Evolutionary conservation across 1,140 invertebrate genomes (phyloP).

Genomic region (Nasonia vitripennis): DNA sequence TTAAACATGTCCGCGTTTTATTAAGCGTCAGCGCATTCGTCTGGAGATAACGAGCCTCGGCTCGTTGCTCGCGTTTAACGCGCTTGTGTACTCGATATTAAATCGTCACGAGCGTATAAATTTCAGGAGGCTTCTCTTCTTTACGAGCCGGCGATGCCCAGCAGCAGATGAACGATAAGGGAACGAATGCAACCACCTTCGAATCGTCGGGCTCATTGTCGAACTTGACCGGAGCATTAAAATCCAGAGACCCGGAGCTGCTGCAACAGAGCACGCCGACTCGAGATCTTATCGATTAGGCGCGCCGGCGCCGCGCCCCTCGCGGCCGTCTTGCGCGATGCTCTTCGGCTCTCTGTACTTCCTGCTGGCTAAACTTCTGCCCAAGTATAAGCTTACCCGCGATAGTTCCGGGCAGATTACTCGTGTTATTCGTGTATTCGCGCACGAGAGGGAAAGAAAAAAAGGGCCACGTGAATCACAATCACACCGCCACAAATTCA

Average conservation of each 20-base stretch:
- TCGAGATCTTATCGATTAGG: conserved; percentile 40
- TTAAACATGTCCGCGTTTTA: no score
- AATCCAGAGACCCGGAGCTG: neutral
- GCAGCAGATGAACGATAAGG: neutral
- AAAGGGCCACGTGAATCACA: conserved; percentile 9
- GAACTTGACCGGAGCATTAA: neutral
- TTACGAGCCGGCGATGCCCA: neutral
- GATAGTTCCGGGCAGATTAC: no score
- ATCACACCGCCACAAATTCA: conserved; percentile 13
- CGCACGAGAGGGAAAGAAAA: neutral
- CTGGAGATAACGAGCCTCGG: no score
- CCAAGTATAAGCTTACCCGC: no score
- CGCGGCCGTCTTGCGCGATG: conserved; percentile 7
- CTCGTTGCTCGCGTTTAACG: neutral
- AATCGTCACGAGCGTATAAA: no score
- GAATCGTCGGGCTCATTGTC: neutral
- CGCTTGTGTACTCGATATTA: no score
- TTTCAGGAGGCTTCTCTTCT: no score
- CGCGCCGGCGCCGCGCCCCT: neutral
- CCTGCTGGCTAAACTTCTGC: no score
- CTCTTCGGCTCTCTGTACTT: no score
- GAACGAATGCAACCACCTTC: no score
- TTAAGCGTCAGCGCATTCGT: no score
- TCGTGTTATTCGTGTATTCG: no score
- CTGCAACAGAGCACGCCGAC: neutral